Evolutionary conservation across 2,113 vertebrate genomes (phyloP), one percentile per base, ranked within the genome.

Genomic region (Oryctolagus cuniculus): DNA sequence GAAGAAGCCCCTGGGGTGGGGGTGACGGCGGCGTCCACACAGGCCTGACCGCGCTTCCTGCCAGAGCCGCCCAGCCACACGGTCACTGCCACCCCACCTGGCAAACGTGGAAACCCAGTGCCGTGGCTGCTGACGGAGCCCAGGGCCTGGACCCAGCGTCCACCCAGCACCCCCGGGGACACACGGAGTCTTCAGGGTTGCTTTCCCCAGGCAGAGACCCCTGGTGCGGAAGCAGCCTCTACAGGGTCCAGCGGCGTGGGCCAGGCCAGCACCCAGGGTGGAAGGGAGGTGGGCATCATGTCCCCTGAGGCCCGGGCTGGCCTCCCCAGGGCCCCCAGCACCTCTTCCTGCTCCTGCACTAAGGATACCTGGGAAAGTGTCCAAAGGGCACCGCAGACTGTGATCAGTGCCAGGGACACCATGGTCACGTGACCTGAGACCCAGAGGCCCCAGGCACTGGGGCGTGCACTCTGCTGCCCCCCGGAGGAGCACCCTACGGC

Each of bases 31-130:
- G 75, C 86, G 29, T 77, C 85, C 87, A 93, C 91, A 67, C 49
- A 16, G 13, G 78, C 95, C 95, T 96, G 92, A 82, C 93, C 82
- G 67, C 55, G 3, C 94, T 92, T 82, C 74, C 67, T 94, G 66
- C 87, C 88, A 94, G 55, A 91, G 78, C 70, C 66, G 44, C 85
- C 51, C 83, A 90, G 61, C 1, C 12, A 78, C 44, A 38, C 49
- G 1, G 7, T 94, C 75, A 36, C 89, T 87, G 61, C 89, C 31
- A 0, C 53, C 63, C 44, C 21, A 31, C 25, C 13, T 19, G 11
- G 16, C 34, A 77, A 27, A 81, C 36, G 58, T 38, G 12, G 10
- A 69, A 75, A 10, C 29, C 38, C 10, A 2, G 22, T 73, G 1
- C 38, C 11, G 0, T 70, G 13, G 15, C 31, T 61, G 36, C 58